These are phyloP conservation scores for Copidosoma floridanum DNA, from an alignment of 1,140 invertebrate genomes.

Conservation along the genomic window DNA sequence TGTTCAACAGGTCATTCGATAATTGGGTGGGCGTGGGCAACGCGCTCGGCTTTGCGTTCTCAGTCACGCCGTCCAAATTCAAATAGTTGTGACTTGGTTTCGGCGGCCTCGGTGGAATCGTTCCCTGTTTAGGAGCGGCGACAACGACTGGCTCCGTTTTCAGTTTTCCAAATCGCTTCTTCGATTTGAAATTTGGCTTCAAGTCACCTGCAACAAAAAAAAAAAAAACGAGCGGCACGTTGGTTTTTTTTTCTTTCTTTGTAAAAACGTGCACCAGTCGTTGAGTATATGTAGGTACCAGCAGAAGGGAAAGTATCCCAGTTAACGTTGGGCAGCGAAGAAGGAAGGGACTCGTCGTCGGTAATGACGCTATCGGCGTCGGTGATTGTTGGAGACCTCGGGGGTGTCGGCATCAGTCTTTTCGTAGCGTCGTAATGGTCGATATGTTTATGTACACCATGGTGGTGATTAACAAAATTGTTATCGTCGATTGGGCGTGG, in stretches of 20 bases:
- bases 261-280: not conserved
- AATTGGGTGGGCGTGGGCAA: constrained; percentile 41
- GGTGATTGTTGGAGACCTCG: constrained; percentile 51
- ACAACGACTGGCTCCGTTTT: constrained; percentile 48
- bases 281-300: too few relatives aligned
- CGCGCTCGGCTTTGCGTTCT: constrained; percentile 42
- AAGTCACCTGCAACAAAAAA: constrained; percentile 34
- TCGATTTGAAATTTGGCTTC: constrained; percentile 57
- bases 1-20: too few relatives aligned
- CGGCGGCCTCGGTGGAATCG: constrained; percentile 72
- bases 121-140: constrained; percentile 38
- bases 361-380: constrained; percentile 55
- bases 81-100: constrained; percentile 64
- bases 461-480: constrained; percentile 48
- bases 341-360: constrained; percentile 44
- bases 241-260: too few relatives aligned
- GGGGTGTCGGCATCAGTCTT: constrained; percentile 47
- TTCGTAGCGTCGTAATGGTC: constrained; percentile 51
- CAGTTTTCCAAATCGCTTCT: constrained; percentile 60
- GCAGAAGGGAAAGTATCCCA: constrained; percentile 60
- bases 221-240: too few relatives aligned
- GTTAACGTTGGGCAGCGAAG: constrained; percentile 53
- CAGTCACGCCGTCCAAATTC: constrained; percentile 54
- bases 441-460: constrained; percentile 40
- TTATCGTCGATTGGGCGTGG: constrained; percentile 59